Base-by-base conservation (phyloP, 2,797 vertebrate genomes). In the Gymnothorax javanicus region DNA sequence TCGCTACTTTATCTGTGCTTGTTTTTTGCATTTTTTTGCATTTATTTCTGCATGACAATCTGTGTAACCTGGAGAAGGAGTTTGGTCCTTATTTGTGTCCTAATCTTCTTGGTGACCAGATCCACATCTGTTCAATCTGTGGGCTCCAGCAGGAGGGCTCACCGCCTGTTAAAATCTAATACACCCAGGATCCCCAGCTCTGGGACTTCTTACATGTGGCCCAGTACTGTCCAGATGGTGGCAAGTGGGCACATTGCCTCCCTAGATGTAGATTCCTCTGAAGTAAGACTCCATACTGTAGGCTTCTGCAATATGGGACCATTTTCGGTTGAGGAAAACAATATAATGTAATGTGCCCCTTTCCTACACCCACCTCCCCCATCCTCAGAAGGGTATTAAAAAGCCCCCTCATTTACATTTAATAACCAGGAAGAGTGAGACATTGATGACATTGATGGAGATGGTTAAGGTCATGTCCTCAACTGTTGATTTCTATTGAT, bases 111-210 rank as follows among this genome's bases (percentile, higher is more conserved):
- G 43, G 75, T 84, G 77, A 25, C 43, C 33, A n/a, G 25, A 15
- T 54, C 50, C 58, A 64, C 62, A 17, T 86, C 88, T 89, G 89
- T 90, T 86, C 85, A 62, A 87, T 89, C 59, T 85, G 84, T 20
- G 7, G 43, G 83, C 79, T 59, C 81, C 64, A 77, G 83, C 84
- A 86, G 88, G 87, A 88, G 85, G 89, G 84, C 85, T 82, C 82
- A 85, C 84, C 81, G 88, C 89, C 81, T 86, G 89, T 88, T 87
- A 86, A 90, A 90, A 89, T 89, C 88, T 89, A 89, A 89, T 88
- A 84, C 86, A 83, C 83, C 59, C 87, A 84, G 87, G 84, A 87
- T 60, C 83, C 88, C 87, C 86, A 82, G 85, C 87, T 60, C 23
- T 60, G 87, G 77, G 60, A 85, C 85, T 20, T 77, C 50, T 60